Conservation (phyloP, 2,113 vertebrate species). For the Clarias macrocephalus region DNA sequence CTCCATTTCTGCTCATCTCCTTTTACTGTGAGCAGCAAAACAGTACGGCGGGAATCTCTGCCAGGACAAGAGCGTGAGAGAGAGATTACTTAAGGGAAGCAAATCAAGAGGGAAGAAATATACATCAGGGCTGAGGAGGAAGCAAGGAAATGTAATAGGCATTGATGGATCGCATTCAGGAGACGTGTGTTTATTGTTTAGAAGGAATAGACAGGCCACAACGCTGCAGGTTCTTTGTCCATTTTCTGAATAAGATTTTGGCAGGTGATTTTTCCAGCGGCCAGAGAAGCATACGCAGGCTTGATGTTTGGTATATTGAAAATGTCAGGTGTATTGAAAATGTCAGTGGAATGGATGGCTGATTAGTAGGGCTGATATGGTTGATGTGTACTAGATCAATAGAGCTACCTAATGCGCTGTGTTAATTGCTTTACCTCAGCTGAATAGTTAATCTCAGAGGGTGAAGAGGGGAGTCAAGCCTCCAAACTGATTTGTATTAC, state of each 20-base stretch:
- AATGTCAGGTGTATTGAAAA: constrained; percentile 31
- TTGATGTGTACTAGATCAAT: constrained; percentile 34
- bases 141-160: constrained; percentile 24
- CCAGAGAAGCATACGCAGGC: not conserved
- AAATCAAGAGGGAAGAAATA: constrained; percentile 4
- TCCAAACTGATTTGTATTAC: constrained; percentile 1
- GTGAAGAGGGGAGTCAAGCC: constrained; percentile 3
- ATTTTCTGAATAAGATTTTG: constrained; percentile 12
- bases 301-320: constrained; percentile 23
- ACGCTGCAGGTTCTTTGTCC: constrained; percentile 10
- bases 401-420: constrained; percentile 26
- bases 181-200: constrained; percentile 12
- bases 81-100: not conserved
- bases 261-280: not conserved
- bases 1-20: constrained; percentile 4
- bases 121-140: not conserved
- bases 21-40: not conserved
- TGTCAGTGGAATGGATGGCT: constrained; percentile 30
- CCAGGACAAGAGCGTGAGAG: not conserved
- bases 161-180: constrained; percentile 19
- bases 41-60: not conserved
- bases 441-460: constrained; percentile 31
- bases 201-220: constrained; percentile 19
- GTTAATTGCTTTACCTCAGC: constrained; percentile 43
- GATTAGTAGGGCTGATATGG: constrained; percentile 29